These are phyloP conservation scores for Drosophila pandora DNA, from an alignment of 1,140 invertebrate genomes.

Conservation along the genomic window DNA sequence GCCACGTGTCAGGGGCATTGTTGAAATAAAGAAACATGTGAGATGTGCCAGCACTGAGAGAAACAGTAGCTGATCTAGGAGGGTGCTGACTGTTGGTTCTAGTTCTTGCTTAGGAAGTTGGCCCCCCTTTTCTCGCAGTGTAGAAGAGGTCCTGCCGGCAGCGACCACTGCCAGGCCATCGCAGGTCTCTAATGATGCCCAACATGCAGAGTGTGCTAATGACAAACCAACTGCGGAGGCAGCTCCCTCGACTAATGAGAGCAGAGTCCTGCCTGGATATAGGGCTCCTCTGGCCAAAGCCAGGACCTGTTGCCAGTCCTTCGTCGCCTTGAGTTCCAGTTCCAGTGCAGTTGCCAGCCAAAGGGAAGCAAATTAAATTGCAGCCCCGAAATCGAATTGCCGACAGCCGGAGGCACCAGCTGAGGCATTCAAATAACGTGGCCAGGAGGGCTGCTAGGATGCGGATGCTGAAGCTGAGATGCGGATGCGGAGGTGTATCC, in stretches of 20 bases:
- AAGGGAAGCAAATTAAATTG: slow-evolving; percentile 60
- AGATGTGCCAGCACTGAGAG: slow-evolving; percentile 23
- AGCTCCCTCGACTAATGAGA: slow-evolving; percentile 44
- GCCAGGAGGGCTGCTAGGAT: not conserved
- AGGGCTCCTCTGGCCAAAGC: too few relatives aligned
- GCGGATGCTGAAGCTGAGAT: not conserved
- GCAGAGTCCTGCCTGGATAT: not conserved
- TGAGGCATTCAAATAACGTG: slow-evolving; percentile 45
- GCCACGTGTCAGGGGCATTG: slow-evolving; percentile 62
- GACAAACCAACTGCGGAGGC: slow-evolving; percentile 44
- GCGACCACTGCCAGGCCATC: not conserved
- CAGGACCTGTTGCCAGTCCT: slow-evolving; percentile 9
- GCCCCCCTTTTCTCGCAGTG: not conserved
- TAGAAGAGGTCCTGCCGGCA: not conserved
- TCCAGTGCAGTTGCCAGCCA: slow-evolving; percentile 19
- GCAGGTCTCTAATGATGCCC: slow-evolving; percentile 62
- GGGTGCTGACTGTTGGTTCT: too few relatives aligned
- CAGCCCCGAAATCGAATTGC: slow-evolving; percentile 68
- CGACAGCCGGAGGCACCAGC: slow-evolving; percentile 37
- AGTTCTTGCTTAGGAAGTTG: too few relatives aligned
- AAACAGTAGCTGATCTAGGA: not conserved
- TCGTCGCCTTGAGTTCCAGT: slow-evolving; percentile 33
- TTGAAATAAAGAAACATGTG: slow-evolving; percentile 60
- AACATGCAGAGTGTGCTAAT: slow-evolving; percentile 74
- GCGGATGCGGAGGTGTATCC: slow-evolving; percentile 12